Evolutionary conservation across 2,888 invertebrate species (phyloP), one percentile per base, ranked within the genome.

Genomic region (Pimpla rufipes): DNA sequence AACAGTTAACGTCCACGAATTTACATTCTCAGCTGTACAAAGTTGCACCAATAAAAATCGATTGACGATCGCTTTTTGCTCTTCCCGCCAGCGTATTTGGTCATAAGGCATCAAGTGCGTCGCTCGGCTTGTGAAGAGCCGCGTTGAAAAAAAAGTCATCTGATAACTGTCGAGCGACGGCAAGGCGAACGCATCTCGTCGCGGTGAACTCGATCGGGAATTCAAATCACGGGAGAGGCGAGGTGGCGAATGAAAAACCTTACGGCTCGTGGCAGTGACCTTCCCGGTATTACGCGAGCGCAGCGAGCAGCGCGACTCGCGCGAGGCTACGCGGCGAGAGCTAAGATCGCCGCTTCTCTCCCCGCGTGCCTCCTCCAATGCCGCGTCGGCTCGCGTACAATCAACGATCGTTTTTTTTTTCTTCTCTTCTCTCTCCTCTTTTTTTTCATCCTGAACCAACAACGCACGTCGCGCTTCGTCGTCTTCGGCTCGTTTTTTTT

Each of bases 201-300:
- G 55, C 3, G 59, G 75, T 13, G 59, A 47, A 35, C 47, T 47
- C 59, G 18, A 71, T 79, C 55, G 59, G 8, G 62, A 55, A 80
- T 82, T 83, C 64, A 67, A 80, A 81, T 81, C 70, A 71, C 73
- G 79, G 42, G 55, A 35, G 68, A 74, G 35, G 16, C 52, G 67
- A 74, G 66, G 71, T 68, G 79, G 29, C 55, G 62, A 64, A 71
- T 47, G 66, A 74, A 71, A 84, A 82, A 85, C 77, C 16, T 64
- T 29, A 64, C 70, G 80, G 74, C 83, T 83, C 85, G 83, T 85
- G 84, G 84, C 86, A 86, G 81, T 84, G 78, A 86, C 79, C 86
- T 85, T 84, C 67, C 76, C 79, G 76, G 73, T 84, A 79, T 83
- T 83, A 83, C 83, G 81, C 70, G 81, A 85, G 75, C 62, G 70